These are phyloP conservation scores for Brachystomella parvula DNA, from an alignment of 1,140 invertebrate genomes.

Conservation along the genomic window DNA sequence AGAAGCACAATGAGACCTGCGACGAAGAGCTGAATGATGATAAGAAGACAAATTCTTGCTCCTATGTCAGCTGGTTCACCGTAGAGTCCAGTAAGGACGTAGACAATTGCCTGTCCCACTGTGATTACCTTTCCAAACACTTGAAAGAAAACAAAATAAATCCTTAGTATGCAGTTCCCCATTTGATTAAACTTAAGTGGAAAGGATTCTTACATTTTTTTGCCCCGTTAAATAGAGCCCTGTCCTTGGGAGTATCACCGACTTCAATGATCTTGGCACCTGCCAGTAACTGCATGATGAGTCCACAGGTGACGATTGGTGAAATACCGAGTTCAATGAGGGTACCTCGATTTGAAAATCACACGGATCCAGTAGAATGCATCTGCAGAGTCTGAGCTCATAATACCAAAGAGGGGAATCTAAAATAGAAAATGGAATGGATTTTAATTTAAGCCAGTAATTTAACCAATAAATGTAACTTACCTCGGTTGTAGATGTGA, in stretches of 20 bases:
- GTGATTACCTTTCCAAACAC: slow-evolving; percentile 99
- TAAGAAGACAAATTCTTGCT: slow-evolving; percentile 94
- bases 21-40: slow-evolving; percentile 97
- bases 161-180: slow-evolving; percentile 22
- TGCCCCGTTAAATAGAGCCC: slow-evolving; percentile 98
- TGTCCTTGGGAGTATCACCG: slow-evolving; percentile 97
- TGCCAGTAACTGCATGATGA: slow-evolving; percentile 99
- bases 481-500: too few species aligned
- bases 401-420: slow-evolving; percentile 98
- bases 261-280: slow-evolving; percentile 99
- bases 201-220: slow-evolving; percentile 79
- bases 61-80: slow-evolving; percentile 98
- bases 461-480: too few species aligned
- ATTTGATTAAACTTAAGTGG: neutral
- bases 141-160: slow-evolving; percentile 47
- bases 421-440: slow-evolving; percentile 43
- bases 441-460: too few species aligned
- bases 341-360: slow-evolving; percentile 97
- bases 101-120: slow-evolving; percentile 99
- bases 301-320: slow-evolving; percentile 97
- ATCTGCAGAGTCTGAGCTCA: slow-evolving; percentile 99
- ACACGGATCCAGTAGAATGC: slow-evolving; percentile 99
- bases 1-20: slow-evolving; percentile 96
- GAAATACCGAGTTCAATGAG: slow-evolving; percentile 99
- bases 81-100: slow-evolving; percentile 99